Evolutionary conservation across 2,113 vertebrate species (phyloP), one percentile per base, ranked within the genome.

Genomic region (Meleagris gallopavo): DNA sequence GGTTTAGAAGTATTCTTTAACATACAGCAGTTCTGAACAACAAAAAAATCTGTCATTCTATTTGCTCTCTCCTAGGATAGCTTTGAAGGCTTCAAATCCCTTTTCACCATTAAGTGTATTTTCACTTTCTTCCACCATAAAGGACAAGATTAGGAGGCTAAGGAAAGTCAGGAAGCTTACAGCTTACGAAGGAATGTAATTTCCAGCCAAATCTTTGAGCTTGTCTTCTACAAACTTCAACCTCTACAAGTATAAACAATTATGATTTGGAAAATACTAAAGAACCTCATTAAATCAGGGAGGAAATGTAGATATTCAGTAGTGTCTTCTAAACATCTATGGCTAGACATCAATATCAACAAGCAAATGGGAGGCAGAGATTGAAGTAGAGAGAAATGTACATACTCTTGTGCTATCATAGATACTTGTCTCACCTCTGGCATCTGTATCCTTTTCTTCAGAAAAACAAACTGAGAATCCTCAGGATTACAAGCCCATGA

Each of bases 41-140:
- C 41, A 81, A 54, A 70, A 70, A 88, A 74, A 48, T n/a, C 25
- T 67, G 48, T 55, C 45, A 19, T 57, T 36, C 41, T 64, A 45
- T 80, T 83, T 87, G 50, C 67, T 88, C 24, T 22, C 14, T 91
- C 67, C 78, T 62, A 93, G 73, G 58, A 91, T 24, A 72, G 62
- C 40, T 89, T 24, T 40, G 40, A 79, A 83, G 36, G 62, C 48
- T 71, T 34, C 55, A 79, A 22, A 76, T 73, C 62, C 71, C 70
- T 27, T 62, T 88, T 38, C 32, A 25, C 16, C 64, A 21, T 41
- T 74, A 13, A 3, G 81, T 84, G 46, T 55, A 65, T 40, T 91
- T 80, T 86, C 60, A 93, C 10, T 50, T 94, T 84, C 32, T 74
- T 77, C 65, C 50, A 64, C 27, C 43, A 29, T 76, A 76, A 89